Evolutionary conservation across 2,113 vertebrate species (phyloP).

Genomic region (Muscicapa adusta): DNA sequence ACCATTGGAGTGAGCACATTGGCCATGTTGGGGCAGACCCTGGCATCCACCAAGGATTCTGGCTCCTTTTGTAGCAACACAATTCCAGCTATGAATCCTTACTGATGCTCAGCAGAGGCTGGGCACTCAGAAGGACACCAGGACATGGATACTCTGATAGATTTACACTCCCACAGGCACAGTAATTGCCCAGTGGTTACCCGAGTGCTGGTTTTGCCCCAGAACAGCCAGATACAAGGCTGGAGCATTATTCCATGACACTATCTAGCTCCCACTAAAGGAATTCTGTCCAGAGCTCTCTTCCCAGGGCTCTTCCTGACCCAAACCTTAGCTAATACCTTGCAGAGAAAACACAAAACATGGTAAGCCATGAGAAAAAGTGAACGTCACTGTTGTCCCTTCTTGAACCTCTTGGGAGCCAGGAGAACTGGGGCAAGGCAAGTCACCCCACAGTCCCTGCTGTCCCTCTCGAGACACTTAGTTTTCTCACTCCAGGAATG

Average conservation of each 20-base stretch:
- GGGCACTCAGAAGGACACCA: neutral
- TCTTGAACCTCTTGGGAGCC: neutral
- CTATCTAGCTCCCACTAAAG: slow-evolving; percentile 32
- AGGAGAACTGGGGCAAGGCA: neutral
- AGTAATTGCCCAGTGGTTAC: neutral
- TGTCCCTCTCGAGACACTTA: neutral
- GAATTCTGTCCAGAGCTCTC: neutral
- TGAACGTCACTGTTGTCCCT: neutral
- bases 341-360: neutral
- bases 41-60: accelerated
- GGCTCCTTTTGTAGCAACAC: accelerated
- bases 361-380: neutral
- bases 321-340: neutral
- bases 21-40: neutral
- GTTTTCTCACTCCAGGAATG: neutral
- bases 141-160: accelerated
- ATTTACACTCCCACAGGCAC: neutral
- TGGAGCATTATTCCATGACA: slow-evolving; percentile 11
- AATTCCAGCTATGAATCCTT: neutral
- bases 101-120: neutral
- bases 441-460: neutral
- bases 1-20: accelerated
- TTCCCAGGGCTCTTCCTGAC: neutral
- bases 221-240: neutral
- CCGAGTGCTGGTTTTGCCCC: neutral